Conservation (phyloP, 2,888 invertebrate species). For the Diabrotica balteata region DNA sequence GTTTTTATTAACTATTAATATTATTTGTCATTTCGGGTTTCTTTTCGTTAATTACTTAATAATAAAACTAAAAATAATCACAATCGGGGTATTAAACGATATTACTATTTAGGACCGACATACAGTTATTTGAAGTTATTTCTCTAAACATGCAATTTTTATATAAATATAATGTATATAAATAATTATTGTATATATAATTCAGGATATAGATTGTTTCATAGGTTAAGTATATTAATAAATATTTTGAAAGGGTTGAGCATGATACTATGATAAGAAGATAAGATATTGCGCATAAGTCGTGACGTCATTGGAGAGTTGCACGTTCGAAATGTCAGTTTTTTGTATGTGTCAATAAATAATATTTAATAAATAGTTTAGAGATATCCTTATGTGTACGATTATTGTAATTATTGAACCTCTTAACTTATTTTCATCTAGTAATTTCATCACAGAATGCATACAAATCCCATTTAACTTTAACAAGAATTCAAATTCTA, state of each 20-base stretch:
- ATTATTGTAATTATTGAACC: too few relatives aligned
- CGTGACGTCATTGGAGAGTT: too few relatives aligned
- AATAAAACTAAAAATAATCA: conserved; percentile 19
- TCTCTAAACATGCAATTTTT: conserved; percentile 38
- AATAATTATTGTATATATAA: conserved; percentile 34
- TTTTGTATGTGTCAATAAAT: too few relatives aligned
- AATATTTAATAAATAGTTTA: too few relatives aligned
- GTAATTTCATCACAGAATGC: too few relatives aligned
- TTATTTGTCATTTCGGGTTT: conserved; percentile 38
- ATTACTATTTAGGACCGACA: conserved; percentile 30
- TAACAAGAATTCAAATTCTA: too few relatives aligned
- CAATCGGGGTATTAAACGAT: conserved; percentile 17
- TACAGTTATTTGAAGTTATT: conserved; percentile 28
- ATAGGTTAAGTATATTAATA: conserved; percentile 10
- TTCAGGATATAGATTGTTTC: conserved; percentile 17
- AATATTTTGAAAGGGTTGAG: neutral
- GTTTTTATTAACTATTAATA: conserved; percentile 26
- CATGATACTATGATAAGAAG: too few relatives aligned
- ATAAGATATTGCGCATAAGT: too few relatives aligned
- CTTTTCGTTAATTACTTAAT: conserved; percentile 11
- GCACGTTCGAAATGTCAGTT: too few relatives aligned
- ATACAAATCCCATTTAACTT: too few relatives aligned
- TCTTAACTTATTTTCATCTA: too few relatives aligned
- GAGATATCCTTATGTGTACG: too few relatives aligned
- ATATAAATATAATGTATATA: conserved; percentile 37